Conservation (phyloP, 2,797 vertebrate species). For the Sebastes nivosus region DNA sequence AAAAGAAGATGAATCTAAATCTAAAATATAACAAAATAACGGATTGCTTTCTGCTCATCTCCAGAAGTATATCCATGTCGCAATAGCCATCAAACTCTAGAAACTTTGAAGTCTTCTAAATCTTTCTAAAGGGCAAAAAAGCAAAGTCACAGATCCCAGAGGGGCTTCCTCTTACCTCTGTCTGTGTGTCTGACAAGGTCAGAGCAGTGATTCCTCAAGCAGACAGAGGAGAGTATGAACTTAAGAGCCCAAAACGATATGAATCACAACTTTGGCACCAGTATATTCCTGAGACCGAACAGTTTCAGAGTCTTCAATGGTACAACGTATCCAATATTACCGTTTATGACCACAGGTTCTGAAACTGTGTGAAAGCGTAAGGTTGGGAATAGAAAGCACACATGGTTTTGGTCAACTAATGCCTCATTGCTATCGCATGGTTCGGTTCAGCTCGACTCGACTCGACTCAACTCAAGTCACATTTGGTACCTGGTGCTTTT, state of each 20-base stretch:
- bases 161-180: background rate
- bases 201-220: conserved; percentile 33
- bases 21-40: no score
- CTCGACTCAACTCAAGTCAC: no score
- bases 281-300: no score
- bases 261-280: no score
- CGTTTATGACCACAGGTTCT: background rate
- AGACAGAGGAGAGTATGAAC: conserved; percentile 11
- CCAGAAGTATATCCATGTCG: background rate
- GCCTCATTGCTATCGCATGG: no score
- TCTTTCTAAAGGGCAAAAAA: conserved; percentile 32
- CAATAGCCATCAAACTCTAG: conserved; percentile 11
- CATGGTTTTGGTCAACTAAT: background rate
- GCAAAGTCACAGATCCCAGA: conserved; percentile 3
- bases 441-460: no score
- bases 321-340: background rate
- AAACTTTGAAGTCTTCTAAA: conserved; percentile 31
- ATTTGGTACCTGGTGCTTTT: no score
- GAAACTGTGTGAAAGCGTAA: background rate
- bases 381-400: background rate
- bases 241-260: background rate
- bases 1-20: background rate
- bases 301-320: background rate
- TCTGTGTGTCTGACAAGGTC: conserved; percentile 45
- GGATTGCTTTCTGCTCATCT: background rate